These are phyloP conservation scores for Himalopsyche tibetana DNA, from an alignment of 2,888 invertebrate genomes.

Conservation along the genomic window DNA sequence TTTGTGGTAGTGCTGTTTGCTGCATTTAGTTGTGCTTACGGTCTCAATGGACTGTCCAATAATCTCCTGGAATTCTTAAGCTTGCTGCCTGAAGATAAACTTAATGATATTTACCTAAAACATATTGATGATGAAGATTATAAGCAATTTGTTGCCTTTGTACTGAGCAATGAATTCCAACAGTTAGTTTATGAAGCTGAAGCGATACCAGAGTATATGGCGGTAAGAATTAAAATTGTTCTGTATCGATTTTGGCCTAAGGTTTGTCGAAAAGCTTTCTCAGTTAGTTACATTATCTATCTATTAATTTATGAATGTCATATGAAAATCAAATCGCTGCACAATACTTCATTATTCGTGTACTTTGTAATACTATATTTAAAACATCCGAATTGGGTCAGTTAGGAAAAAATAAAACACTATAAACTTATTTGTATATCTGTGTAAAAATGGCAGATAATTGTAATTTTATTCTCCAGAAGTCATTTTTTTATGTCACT, in stretches of 20 bases:
- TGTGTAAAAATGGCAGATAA: too few species aligned
- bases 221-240: constrained; percentile 4
- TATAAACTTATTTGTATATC: too few species aligned
- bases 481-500: too few species aligned
- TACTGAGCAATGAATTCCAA: constrained; percentile 6
- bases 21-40: background rate
- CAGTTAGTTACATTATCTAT: background rate
- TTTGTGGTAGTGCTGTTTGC: background rate
- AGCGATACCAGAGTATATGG: background rate
- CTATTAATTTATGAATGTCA: background rate
- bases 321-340: background rate
- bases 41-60: background rate
- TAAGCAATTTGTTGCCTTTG: background rate
- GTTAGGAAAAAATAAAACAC: too few species aligned
- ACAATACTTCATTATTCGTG: background rate
- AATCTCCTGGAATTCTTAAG: constrained; percentile 26
- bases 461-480: too few species aligned
- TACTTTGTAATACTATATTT: background rate
- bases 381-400: background rate
- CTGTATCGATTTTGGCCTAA: too few species aligned
- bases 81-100: background rate
- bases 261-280: background rate
- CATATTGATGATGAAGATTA: background rate
- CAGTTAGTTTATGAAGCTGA: background rate
- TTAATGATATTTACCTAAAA: background rate